phyloP scores from a whole-genome alignment of 2,888 invertebrate species.

The Dexiosoma caninum region DNA sequence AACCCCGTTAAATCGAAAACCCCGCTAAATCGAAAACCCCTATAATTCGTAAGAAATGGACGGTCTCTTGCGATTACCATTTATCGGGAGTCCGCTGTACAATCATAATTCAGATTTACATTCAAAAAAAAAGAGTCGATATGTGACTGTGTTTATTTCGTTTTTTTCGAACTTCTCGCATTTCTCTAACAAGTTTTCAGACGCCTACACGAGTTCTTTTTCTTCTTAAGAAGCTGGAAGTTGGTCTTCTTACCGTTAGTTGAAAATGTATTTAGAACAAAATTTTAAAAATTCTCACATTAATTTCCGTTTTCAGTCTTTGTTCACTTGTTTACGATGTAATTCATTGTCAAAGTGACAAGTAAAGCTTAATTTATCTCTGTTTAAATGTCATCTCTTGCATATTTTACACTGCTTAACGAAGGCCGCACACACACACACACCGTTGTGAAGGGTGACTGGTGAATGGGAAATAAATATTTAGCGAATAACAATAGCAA shows the following conservation, averaged over 20 bases:
- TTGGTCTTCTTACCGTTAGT: background rate
- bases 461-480: constrained; percentile 28
- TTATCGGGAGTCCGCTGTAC: too few relatives aligned
- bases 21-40: too few relatives aligned
- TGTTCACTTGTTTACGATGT: constrained; percentile 21
- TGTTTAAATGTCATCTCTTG: constrained; percentile 46
- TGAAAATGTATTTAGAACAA: constrained; percentile 46
- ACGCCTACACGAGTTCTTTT: constrained; percentile 6
- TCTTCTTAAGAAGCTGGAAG: background rate
- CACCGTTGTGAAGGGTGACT: background rate
- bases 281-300: constrained; percentile 36
- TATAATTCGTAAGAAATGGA: too few relatives aligned
- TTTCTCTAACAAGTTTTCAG: background rate
- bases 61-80: too few relatives aligned
- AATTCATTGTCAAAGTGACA: constrained; percentile 50
- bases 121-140: background rate
- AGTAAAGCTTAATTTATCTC: constrained; percentile 54
- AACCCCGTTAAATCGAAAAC: too few relatives aligned
- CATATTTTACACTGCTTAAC: background rate
- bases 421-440: background rate
- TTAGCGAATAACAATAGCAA: constrained; percentile 11
- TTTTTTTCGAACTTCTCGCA: background rate
- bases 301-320: constrained; percentile 29
- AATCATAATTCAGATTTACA: too few relatives aligned
- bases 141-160: background rate